Base-by-base conservation (phyloP, 2,797 vertebrate species). In the Gymnothorax reevesii region DNA sequence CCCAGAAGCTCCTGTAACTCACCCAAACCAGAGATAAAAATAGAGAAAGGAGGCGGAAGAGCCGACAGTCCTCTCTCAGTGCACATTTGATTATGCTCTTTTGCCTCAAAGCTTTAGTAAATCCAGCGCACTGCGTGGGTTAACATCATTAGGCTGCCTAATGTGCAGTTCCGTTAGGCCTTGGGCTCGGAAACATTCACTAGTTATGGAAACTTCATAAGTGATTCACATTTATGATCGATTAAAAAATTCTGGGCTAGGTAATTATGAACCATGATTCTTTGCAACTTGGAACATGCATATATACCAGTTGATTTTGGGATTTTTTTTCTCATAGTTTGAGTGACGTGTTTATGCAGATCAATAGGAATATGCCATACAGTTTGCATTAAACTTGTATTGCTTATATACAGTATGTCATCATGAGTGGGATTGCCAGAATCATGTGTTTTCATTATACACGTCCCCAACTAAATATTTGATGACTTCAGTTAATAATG, bases 1-100 rank as follows among this genome's bases (percentile, higher is more conserved):
- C 82, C 80, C 57, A 9, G 64, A 80, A 85, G 86, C 42, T 55
- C 87, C 57, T 52, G 49, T 59, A 86, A 73, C 62, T 71, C n/a
- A 80, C 85, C 17, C 71, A 59, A 82, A 79, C 83, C 57, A 60
- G 82, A 64, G 85, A 57, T 49, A 62, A 55, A 83, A 83, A 82
- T 66, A 80, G 49, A 83, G 82, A 88, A 60, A 82, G 64, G 57
- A 20, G 82, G 5, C 49, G 22, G 57, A 57, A 33, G 12, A 42
- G 33, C 75, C 55, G 54, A 83, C 33, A 80, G 54, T 52, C 77
- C n/a, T 52, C 77, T 55, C 52, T 55, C 77, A 22, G 73, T 49
- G 73, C 33, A 4, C 73, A 20, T 49, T 77, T 77, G 22, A 54
- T 54, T 55, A 55, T 13, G 52, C 77, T n/a, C 77, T 80, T 54